Base-by-base conservation (phyloP, 2,797 vertebrate species). In the Peromyscus nudipes region DNA sequence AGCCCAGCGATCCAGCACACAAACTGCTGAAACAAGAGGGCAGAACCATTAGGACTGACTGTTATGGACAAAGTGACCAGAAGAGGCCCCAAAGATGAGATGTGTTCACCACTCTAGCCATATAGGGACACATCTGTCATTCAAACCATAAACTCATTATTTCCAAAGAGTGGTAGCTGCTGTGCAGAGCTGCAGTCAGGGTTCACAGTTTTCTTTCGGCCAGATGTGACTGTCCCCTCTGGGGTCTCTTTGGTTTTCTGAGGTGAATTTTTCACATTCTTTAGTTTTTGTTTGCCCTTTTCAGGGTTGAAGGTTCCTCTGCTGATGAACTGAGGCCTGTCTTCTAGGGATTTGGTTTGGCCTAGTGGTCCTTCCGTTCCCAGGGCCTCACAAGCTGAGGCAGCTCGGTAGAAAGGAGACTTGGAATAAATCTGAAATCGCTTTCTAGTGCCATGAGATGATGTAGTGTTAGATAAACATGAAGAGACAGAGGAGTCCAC, bases 121-220 rank as follows among this genome's bases (percentile, higher is more conserved):
- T 6, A 19, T 80, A 64, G 73, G 91, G 60, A 0, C 0, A 76
- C 12, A 40, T 81, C 81, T 71, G 92, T 40, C 65, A 67, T 98
- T 99, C 99, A 99, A 97, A 99, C 99, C 99, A 99, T 99, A 98
- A 99, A 99, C 98, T 99, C 99, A 17, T 99, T 99, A 97, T 98
- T 99, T 97, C 99, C 99, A 85, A 99, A 99, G 95, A 99, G 97
- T 60, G 99, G 99, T 37, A 99, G 97, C 97, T 99, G 99, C 96
- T 99, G 99, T 55, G 99, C 4, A 0, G 99, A 76, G 93, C 98
- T 97, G 0, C 97, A 96, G 89, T 98, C 99, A 0, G 99, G 98
- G 75, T 99, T 99, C 0, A 98, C 46, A 94, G 97, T 97, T 96
- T 98, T 99, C 97, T 99, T 98, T 31, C 95, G 98, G 82, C 98